These are phyloP conservation scores for Terebella lapidaria DNA, from an alignment of 2,888 invertebrate genomes.

Conservation along the genomic window DNA sequence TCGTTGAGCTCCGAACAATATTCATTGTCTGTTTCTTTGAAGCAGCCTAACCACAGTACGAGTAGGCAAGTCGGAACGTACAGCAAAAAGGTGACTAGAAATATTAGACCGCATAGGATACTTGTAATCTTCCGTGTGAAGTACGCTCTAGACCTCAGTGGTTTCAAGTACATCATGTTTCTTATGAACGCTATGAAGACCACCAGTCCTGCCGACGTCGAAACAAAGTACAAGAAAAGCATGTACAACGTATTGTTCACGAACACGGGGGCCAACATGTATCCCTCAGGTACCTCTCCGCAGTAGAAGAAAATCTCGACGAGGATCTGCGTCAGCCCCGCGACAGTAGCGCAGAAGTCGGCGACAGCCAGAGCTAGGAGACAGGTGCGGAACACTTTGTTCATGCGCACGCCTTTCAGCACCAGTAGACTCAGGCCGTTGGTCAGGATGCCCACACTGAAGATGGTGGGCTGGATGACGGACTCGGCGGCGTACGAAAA, in stretches of 20 bases:
- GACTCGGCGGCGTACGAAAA: not conserved
- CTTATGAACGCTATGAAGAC: not conserved
- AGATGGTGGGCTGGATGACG: not conserved
- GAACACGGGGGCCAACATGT: not conserved
- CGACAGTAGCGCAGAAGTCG: not conserved
- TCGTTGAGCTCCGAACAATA: not conserved
- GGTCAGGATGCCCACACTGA: not conserved
- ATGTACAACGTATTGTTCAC: not conserved
- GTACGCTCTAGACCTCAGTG: not conserved
- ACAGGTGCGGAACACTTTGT: not conserved
- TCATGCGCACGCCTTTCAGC: not conserved
- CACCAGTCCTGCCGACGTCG: not conserved
- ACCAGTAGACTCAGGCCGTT: not conserved
- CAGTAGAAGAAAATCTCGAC: not conserved
- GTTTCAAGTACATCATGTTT: not conserved
- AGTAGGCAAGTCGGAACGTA: constrained; percentile 6
- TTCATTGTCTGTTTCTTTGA: not conserved
- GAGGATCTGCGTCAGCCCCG: not conserved
- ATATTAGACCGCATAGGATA: not conserved
- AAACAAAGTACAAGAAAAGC: not conserved
- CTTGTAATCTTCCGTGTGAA: not conserved
- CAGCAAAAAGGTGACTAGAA: constrained; percentile 2
- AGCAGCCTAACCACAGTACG: constrained; percentile 11
- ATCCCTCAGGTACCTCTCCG: not conserved
- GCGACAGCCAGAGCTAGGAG: not conserved